A percentile compares a stretch with the other conserved stretches of the same genome.
Evolutionary conservation across 2,113 vertebrate genomes (phyloP).

Genomic region (Hippolais icterina): DNA sequence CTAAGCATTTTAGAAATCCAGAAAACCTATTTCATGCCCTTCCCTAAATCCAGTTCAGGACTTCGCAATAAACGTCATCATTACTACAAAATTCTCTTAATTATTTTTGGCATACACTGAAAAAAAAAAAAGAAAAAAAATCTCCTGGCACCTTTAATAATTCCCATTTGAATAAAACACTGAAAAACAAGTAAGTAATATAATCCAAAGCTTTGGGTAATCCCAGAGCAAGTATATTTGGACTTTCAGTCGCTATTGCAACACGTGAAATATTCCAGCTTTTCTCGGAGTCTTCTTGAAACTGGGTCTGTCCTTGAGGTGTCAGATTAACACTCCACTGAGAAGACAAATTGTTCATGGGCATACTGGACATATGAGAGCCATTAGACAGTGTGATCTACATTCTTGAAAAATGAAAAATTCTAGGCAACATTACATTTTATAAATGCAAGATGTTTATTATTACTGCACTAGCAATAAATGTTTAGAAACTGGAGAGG

Average conservation of each 20-base stretch:
- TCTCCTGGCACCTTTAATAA: conserved; percentile 61
- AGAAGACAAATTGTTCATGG: conserved; percentile 81
- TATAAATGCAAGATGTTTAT: conserved; percentile 86
- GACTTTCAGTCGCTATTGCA: conserved; percentile 71
- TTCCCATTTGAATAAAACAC: conserved; percentile 43
- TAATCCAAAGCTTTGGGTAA: conserved; percentile 59
- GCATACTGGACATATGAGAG: conserved; percentile 78
- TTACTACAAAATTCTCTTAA: neutral
- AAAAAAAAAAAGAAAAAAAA: neutral
- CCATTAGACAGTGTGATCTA: conserved; percentile 75
- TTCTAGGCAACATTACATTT: conserved; percentile 82
- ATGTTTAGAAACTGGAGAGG: conserved; percentile 84
- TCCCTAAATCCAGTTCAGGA: neutral
- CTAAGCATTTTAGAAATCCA: neutral
- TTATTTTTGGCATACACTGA: conserved; percentile 48
- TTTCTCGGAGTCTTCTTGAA: conserved; percentile 66
- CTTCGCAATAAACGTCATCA: conserved; percentile 43
- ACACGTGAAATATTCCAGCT: conserved; percentile 57
- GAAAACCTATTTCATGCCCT: neutral
- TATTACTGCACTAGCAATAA: conserved; percentile 81
- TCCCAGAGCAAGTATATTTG: conserved; percentile 41
- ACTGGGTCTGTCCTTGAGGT: conserved; percentile 77
- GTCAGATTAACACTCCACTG: conserved; percentile 81
- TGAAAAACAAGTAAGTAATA: conserved; percentile 47
- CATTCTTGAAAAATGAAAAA: conserved; percentile 84